A percentile compares a stretch with the other conserved stretches of the same genome.
phyloP scores from a whole-genome alignment of 1,140 invertebrate genomes.

The Drosophila lini region DNA sequence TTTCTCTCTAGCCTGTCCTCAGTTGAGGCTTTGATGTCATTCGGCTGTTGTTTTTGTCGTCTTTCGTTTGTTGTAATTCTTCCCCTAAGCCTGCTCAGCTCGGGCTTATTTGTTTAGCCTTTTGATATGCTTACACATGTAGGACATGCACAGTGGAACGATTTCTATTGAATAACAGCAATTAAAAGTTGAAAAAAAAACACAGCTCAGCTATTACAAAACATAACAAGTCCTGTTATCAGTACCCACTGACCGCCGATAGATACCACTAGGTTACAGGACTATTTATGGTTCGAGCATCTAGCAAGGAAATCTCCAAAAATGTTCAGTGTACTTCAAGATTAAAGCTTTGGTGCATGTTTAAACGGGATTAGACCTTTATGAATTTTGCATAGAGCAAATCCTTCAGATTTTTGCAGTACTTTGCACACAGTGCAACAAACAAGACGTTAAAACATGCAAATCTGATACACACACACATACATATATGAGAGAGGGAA shows the following conservation, averaged over 20 bases:
- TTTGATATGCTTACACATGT: conserved; percentile 36
- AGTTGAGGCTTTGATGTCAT: conserved; percentile 34
- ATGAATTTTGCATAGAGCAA: conserved; percentile 8
- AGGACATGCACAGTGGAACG: conserved; percentile 13
- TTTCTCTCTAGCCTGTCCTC: background rate
- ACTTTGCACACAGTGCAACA: conserved; percentile 2
- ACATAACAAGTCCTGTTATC: too few relatives aligned
- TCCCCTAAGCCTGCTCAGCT: conserved; percentile 27
- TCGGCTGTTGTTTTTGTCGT: conserved; percentile 9
- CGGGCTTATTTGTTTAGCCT: conserved; percentile 45
- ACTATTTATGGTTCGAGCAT: background rate
- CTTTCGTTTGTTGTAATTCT: conserved; percentile 30
- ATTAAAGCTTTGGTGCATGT: background rate
- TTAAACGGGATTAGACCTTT: background rate
- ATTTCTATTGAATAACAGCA: background rate
- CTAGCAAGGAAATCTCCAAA: background rate
- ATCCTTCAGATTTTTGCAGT: background rate
- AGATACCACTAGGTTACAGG: too few relatives aligned
- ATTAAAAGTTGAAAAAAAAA: too few relatives aligned
- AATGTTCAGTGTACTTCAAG: background rate
- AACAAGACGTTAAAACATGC: conserved; percentile 31
- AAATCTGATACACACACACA: conserved; percentile 29
- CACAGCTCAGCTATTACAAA: too few relatives aligned
- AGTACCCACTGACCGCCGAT: too few relatives aligned
- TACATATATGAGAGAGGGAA: background rate